Conservation (phyloP, 2,888 invertebrate genomes). For the Carterocephalus palaemon region DNA sequence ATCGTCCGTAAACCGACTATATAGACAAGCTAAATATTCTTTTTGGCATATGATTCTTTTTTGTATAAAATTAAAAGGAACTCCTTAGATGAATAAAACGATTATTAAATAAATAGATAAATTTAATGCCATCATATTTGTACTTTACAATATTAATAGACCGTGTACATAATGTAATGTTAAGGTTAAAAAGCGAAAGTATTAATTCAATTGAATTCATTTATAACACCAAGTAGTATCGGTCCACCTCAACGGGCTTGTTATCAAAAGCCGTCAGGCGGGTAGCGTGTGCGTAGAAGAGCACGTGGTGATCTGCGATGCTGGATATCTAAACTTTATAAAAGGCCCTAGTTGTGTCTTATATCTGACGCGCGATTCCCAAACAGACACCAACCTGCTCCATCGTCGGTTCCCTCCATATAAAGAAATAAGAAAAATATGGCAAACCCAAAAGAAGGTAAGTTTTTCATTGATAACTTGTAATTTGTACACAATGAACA, state of each 20-base stretch:
- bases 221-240: conserved; percentile 39
- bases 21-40: too few relatives aligned
- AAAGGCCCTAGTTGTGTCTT: conserved; percentile 53
- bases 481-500: conserved; percentile 29
- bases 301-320: conserved; percentile 58
- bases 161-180: too few relatives aligned
- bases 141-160: too few relatives aligned
- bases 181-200: too few relatives aligned
- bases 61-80: too few relatives aligned
- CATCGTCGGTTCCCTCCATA: conserved; percentile 30
- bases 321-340: conserved; percentile 61
- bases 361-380: conserved; percentile 51
- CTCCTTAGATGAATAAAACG: too few relatives aligned
- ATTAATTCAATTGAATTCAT: conserved; percentile 1
- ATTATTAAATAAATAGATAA: too few relatives aligned
- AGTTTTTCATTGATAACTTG: conserved; percentile 37
- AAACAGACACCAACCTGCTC: conserved; percentile 42
- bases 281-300: conserved; percentile 43
- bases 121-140: too few relatives aligned
- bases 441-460: conserved; percentile 70
- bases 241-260: conserved; percentile 39
- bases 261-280: conserved; percentile 57
- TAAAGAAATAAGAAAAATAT: conserved; percentile 44
- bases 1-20: too few relatives aligned
- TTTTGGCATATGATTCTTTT: too few relatives aligned